Evolutionary conservation across 2,888 invertebrate genomes (phyloP), one percentile per base, ranked within the genome.

Genomic region (Agrotis ipsilon): DNA sequence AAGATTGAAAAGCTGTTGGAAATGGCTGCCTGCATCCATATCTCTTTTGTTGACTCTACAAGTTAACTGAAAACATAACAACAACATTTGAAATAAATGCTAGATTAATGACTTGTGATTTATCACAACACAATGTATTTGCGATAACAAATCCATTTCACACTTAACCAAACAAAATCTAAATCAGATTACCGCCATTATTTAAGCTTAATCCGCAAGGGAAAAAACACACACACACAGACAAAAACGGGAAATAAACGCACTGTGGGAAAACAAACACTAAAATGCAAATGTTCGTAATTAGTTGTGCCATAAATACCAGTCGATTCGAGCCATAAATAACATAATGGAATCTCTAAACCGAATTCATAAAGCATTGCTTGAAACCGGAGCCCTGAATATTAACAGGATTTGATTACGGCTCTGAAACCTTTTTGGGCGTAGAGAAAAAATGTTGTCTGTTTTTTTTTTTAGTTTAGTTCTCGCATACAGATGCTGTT

Each of bases 221-320:
- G 68, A 69, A 76, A 72, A 75, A 70, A 68, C 70, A 65, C 48
- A 59, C 19, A 67, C n/a, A 60, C 3, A 58, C 49, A 32, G 27
- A 45, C 32, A 52, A 64, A 74, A 81, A 71, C 78, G 72, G 72
- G 82, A 81, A 84, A 82, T 83, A 85, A 84, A 76, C 82, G 77
- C 46, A 62, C 63, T 68, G 80, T 81, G 78, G 82, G 84, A 88
- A 92, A 91, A 91, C 87, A 90, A 90, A 90, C 87, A 90, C 82
- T 89, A 88, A 91, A 91, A 92, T 91, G 90, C 89, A 90, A 92
- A 92, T 92, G 85, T 69, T 87, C 85, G 89, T 92, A 92, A 92
- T 93, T 93, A 91, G 87, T 88, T 83, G 85, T 82, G 80, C 85
- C 87, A 90, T 93, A 92, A 92, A 93, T 91, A 92, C 88, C 83